Base-by-base conservation (phyloP, 2,113 vertebrate genomes). In the Pantherophis guttatus region DNA sequence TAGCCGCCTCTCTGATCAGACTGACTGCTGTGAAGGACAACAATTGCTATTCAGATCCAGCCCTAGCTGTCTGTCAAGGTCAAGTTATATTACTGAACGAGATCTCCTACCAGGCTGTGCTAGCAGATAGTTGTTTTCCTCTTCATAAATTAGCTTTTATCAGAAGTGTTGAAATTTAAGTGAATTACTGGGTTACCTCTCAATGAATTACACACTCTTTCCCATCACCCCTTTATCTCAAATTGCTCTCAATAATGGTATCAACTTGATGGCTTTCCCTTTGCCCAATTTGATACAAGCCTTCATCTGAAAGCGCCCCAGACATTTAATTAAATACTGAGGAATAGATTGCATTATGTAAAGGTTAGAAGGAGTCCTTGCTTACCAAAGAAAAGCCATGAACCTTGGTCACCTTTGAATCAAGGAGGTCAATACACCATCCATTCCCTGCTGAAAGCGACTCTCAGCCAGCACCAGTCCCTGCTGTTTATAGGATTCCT, bases 131-230 rank as follows among this genome's bases (percentile, higher is more conserved):
- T 44, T 88, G 54, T 48, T 92, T 55, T 92, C 85, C 57, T 65
- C 92, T 93, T 91, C 85, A 93, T 92, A 90, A 94, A 93, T 94
- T 95, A 87, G 54, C 39, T 85, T 92, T 93, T 90, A 88, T 88
- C 55, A 55, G 87, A 50, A 23, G 90, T 91, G 93, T 86, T 85
- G 91, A 90, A 88, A 93, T 91, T 91, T 90, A 93, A 95, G 81
- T 90, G 87, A 91, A 93, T 94, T 87, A 95, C 90, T 1, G 13
- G 0, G 26, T 44, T 52, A 21, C 81, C 92, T 95, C 92, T 92
- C 88, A 65, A 65, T 53, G 55, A 93, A 94, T 90, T 92, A 92
- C 85, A 88, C n/a, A 17, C 24, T 21, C 57, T 85, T 33, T 26
- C 17, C 2, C 8, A 15, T 21, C 5, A 1, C 17, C 7, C 44